Conservation (phyloP, 2,888 invertebrate genomes). For the Catocala nupta region DNA sequence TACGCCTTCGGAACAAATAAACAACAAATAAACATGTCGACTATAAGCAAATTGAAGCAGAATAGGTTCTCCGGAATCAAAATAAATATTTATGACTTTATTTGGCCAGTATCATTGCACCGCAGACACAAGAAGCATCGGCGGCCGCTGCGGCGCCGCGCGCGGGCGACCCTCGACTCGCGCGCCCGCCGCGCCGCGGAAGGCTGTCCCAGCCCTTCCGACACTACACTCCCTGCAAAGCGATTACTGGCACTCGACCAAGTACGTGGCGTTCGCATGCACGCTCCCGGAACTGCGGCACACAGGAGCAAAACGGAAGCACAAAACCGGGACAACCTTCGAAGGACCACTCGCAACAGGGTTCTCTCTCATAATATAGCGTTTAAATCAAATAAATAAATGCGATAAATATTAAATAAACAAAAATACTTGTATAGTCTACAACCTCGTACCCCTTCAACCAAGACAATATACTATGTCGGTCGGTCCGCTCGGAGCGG, state of each 20-base stretch:
- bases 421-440: conserved; percentile 81
- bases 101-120: conserved; percentile 87
- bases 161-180: conserved; percentile 53
- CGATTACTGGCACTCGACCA: conserved; percentile 71
- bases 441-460: conserved; percentile 86
- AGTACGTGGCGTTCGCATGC: conserved; percentile 74
- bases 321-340: conserved; percentile 88
- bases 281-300: conserved; percentile 76
- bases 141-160: conserved; percentile 49
- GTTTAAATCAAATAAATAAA: conserved; percentile 83
- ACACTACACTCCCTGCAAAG: conserved; percentile 76
- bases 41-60: conserved; percentile 87
- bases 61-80: conserved; percentile 87
- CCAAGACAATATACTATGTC: conserved; percentile 82
- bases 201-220: conserved; percentile 84
- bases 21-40: conserved; percentile 84
- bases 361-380: conserved; percentile 74
- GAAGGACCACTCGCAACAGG: conserved; percentile 84
- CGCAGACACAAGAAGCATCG: conserved; percentile 76
- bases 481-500: conserved; percentile 65
- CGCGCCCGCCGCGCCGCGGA: conserved; percentile 68
- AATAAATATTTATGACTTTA: conserved; percentile 80
- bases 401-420: conserved; percentile 84
- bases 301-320: conserved; percentile 84
- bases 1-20: conserved; percentile 79